A percentile compares a stretch with the other conserved stretches of the same genome.
These are phyloP conservation scores for Microdon myrmicae DNA, from an alignment of 2,888 invertebrate genomes.

Conservation along the genomic window DNA sequence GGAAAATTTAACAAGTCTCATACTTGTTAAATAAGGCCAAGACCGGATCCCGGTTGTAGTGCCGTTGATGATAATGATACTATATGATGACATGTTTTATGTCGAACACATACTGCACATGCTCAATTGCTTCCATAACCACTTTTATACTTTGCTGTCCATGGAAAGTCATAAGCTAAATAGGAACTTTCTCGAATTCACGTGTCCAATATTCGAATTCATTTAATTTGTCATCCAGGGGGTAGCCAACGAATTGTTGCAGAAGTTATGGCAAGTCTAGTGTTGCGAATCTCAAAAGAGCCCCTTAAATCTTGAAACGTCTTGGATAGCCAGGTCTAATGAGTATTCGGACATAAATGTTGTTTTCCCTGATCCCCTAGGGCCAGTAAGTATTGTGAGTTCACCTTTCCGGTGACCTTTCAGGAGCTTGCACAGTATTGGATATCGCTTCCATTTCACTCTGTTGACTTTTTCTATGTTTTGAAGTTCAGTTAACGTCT, in stretches of 20 bases:
- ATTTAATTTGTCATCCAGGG: conserved; percentile 77
- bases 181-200: conserved; percentile 84
- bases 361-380: conserved; percentile 96
- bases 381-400: conserved; percentile 91
- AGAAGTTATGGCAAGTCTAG: conserved; percentile 89
- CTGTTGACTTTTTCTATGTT: conserved; percentile 89
- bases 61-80: conserved; percentile 97
- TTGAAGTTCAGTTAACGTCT: conserved; percentile 84
- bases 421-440: conserved; percentile 81
- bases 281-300: conserved; percentile 96
- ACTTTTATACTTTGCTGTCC: conserved; percentile 89
- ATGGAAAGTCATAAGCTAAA: conserved; percentile 95
- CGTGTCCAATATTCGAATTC: conserved; percentile 83
- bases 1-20: no score
- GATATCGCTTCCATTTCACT: conserved; percentile 92
- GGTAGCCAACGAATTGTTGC: conserved; percentile 84
- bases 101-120: conserved; percentile 93
- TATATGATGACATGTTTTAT: conserved; percentile 94
- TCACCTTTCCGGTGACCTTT: conserved; percentile 95
- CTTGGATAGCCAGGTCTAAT: conserved; percentile 93
- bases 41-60: no score
- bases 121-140: conserved; percentile 93
- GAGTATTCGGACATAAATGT: conserved; percentile 98
- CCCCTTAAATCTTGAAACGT: conserved; percentile 97
- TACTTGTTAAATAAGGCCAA: no score